Evolutionary conservation across 1,140 invertebrate species (phyloP).

Genomic region (Scaptomyza graminum): DNA sequence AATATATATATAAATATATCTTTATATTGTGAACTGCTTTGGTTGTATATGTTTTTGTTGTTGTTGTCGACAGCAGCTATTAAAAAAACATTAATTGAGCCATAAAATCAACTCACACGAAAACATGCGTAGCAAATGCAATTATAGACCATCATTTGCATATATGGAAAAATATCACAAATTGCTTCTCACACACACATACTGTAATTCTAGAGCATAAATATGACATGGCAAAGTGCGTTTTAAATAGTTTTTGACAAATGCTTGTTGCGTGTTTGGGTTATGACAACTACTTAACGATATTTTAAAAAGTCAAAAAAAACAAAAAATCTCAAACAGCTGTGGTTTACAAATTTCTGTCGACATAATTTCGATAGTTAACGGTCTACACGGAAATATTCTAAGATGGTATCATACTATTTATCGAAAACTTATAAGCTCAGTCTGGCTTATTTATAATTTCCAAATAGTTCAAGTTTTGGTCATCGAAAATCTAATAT

Average conservation of each 20-base stretch:
- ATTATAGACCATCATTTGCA: slow-evolving; percentile 32
- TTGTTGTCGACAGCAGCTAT: slow-evolving; percentile 21
- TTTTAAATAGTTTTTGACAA: slow-evolving; percentile 27
- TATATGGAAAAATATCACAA: slow-evolving; percentile 22
- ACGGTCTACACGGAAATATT: no score
- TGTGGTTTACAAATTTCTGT: no score
- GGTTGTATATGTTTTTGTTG: not conserved
- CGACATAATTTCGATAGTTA: no score
- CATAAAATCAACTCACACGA: slow-evolving; percentile 9
- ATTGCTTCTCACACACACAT: slow-evolving; percentile 5
- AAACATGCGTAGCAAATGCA: slow-evolving; percentile 23
- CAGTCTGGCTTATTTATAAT: not conserved
- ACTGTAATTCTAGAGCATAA: not conserved
- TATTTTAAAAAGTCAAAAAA: not conserved
- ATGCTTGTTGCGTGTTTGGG: not conserved
- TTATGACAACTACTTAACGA: not conserved
- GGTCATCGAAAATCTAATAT: no score
- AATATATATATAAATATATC: no score
- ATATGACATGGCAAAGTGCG: slow-evolving; percentile 22
- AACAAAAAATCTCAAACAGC: not conserved
- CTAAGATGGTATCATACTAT: no score
- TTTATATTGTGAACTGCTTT: no score
- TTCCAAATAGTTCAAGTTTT: not conserved
- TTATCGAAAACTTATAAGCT: not conserved
- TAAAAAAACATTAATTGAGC: slow-evolving; percentile 47